Evolutionary conservation across 2,888 invertebrate genomes (phyloP).

Genomic region (Rotaria magnacalcarata): DNA sequence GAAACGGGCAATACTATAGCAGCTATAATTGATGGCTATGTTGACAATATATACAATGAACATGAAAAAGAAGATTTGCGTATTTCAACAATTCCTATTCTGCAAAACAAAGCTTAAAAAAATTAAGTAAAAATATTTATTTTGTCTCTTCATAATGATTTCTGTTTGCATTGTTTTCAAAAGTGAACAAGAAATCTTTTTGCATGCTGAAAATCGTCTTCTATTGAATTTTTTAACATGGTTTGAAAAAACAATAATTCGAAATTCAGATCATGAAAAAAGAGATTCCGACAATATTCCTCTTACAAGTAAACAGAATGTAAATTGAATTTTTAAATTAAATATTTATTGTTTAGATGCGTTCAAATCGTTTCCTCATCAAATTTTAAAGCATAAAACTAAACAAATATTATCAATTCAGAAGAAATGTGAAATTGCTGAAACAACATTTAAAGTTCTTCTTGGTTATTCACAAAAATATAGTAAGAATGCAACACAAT

Average conservation of each 20-base stretch:
- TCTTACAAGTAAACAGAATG: not conserved
- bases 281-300: not conserved
- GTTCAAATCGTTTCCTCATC: not conserved
- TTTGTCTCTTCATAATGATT: not conserved
- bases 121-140: not conserved
- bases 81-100: not conserved
- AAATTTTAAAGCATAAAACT: not conserved
- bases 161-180: not conserved
- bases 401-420: conserved; percentile 7
- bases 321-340: not conserved
- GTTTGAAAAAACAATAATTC: conserved; percentile 13
- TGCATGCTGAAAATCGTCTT: conserved; percentile 20
- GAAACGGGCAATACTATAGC: not conserved
- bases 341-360: not conserved
- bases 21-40: conserved; percentile 3
- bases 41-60: not conserved
- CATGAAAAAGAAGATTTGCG: not conserved
- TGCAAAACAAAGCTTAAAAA: not conserved
- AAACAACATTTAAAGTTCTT: not conserved
- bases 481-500: not conserved
- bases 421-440: conserved; percentile 32
- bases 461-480: not conserved
- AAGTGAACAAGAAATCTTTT: not conserved
- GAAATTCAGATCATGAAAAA: not conserved
- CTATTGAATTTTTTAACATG: conserved; percentile 17